Evolutionary conservation across 2,888 invertebrate genomes (phyloP).

Genomic region (Cryptophagus acutangulus): DNA sequence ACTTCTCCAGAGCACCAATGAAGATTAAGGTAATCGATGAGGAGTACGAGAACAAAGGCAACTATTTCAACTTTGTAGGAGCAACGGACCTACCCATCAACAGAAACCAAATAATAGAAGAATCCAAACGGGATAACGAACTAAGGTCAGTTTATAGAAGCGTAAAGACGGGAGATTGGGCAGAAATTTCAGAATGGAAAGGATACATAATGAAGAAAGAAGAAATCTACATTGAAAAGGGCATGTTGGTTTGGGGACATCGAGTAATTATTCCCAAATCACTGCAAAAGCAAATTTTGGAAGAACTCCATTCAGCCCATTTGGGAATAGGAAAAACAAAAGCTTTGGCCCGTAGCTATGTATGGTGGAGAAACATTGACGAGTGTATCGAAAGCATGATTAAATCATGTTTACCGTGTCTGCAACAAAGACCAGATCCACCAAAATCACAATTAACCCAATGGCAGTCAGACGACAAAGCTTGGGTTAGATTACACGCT

Average conservation of each 20-base stretch:
- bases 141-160: constrained; percentile 1
- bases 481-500: constrained; percentile 2
- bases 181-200: background rate
- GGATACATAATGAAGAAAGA: constrained; percentile 10
- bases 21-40: background rate
- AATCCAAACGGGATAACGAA: constrained; percentile 11
- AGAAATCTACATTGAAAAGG: constrained; percentile 11
- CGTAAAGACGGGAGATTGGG: constrained; percentile 5
- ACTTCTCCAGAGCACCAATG: constrained; percentile 10
- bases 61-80: background rate
- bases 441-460: constrained; percentile 1
- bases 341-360: constrained; percentile 28
- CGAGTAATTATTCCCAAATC: constrained; percentile 10
- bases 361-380: constrained; percentile 30
- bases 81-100: constrained; percentile 10
- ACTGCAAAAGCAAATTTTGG: constrained; percentile 20
- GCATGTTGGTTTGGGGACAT: constrained; percentile 11
- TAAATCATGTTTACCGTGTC: background rate
- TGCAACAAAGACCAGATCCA: background rate
- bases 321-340: constrained; percentile 32
- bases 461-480: background rate
- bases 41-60: constrained; percentile 4
- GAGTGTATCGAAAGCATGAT: constrained; percentile 25
- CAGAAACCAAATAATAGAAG: constrained; percentile 6
- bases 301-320: constrained; percentile 29